phyloP scores from a whole-genome alignment of 2,888 invertebrate genomes.

The Myopa testacea region DNA sequence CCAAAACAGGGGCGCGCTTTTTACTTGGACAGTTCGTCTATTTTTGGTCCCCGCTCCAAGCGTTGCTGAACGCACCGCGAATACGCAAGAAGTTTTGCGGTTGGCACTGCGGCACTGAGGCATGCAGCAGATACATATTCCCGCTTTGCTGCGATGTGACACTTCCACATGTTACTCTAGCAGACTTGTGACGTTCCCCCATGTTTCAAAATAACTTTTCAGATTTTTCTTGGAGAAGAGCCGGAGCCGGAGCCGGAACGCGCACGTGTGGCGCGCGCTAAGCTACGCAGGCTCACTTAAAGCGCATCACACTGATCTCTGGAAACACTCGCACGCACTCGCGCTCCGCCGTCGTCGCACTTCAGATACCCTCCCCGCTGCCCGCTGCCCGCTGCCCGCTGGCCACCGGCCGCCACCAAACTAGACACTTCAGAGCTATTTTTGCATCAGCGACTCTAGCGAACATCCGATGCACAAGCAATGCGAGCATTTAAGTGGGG shows the following conservation, averaged over 20 bases:
- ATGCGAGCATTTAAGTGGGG: neutral
- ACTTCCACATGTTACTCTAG: neutral
- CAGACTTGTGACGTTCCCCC: conserved; percentile 19
- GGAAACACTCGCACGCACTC: neutral
- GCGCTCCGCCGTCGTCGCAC: neutral
- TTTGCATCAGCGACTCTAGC: neutral
- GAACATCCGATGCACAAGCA: neutral
- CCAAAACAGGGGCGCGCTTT: neutral
- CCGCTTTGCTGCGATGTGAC: conserved; percentile 4
- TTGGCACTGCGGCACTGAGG: neutral
- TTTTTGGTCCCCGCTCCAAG: neutral
- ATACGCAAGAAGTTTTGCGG: neutral
- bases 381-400: neutral
- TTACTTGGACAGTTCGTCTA: neutral
- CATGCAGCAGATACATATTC: conserved; percentile 10
- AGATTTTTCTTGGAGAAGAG: neutral
- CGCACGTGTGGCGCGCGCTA: neutral
- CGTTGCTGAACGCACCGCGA: neutral
- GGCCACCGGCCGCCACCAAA: neutral
- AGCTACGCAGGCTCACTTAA: conserved; percentile 1
- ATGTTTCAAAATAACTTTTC: conserved; percentile 28
- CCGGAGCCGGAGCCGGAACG: neutral
- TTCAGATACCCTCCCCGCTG: neutral
- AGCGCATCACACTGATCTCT: neutral
- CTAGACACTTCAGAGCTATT: neutral